Base-by-base conservation (phyloP, 2,888 invertebrate genomes). In the Tachina fera region DNA sequence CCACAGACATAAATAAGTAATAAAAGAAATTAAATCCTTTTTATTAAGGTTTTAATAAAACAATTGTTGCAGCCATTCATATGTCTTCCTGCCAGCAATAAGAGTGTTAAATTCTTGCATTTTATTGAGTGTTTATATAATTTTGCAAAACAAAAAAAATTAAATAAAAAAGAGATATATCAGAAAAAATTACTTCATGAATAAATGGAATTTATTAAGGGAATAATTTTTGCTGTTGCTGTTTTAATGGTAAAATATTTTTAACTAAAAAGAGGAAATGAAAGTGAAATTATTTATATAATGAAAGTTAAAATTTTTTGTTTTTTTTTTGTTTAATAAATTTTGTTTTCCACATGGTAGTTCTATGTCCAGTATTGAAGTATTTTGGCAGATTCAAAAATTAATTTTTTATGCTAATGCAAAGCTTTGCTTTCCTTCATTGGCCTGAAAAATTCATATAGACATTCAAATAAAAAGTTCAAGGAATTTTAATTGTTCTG, bases 101-200 rank as follows among this genome's bases (percentile, higher is more conserved):
- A 83, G 83, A 86, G 86, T 86, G 86, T 83, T 79, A 86, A 86
- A 86, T 86, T 86, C 83, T 51, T 86, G 83, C 76, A 86, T 86
- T 83, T 83, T 86, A 86, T 86, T 86, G 72, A 68, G 81, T 75
- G 81, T 81, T 81, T 81, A 81, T 75, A 68, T 61, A 53, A 72
- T 49, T 60, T 49, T 31, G 6, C 43, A 63, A 14, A 9, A 16
- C 61, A 61, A 1, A 13, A 43, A 63, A 51, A 13, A 9, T n/a
- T 22, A 71, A 58, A 71, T 56, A 9, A 60, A 13, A 65, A 47
- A 22, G 13, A 6, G 22, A 13, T 9, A 1, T 4, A 19, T 10
- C 11, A 1, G 1, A 45, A n/a, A 22, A 56, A 71, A 22, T 11
- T 5, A 75, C n/a, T 76, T 56, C 56, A 65, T 67, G 65, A 67